Conservation (phyloP, 2,797 vertebrate species). For the Crenuchus spilurus region DNA sequence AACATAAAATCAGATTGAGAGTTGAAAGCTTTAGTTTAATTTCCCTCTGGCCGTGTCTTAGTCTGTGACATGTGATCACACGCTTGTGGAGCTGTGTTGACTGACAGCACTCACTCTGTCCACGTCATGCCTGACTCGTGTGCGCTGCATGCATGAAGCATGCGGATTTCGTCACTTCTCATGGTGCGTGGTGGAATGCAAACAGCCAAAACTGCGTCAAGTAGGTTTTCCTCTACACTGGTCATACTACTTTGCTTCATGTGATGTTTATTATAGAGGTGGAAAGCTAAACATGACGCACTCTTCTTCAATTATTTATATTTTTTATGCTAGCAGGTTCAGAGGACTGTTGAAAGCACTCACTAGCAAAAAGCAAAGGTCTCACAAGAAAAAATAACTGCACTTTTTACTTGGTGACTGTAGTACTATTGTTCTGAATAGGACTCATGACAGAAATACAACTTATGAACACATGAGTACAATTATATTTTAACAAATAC, state of each 20-base stretch:
- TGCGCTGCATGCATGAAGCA: neutral
- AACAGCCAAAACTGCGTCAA: neutral
- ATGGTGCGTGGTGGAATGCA: conserved; percentile 1
- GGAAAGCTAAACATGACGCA: neutral
- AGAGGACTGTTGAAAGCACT: too few relatives aligned
- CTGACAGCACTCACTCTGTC: neutral
- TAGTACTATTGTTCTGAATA: too few relatives aligned
- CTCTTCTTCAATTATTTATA: neutral
- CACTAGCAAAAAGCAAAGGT: too few relatives aligned
- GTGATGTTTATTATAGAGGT: neutral
- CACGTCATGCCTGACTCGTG: neutral
- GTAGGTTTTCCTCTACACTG: neutral
- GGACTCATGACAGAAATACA: too few relatives aligned
- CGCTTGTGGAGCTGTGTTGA: neutral
- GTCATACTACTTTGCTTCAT: neutral
- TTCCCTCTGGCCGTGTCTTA: neutral
- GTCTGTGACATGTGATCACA: too few relatives aligned
- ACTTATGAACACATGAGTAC: too few relatives aligned
- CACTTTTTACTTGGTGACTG: too few relatives aligned
- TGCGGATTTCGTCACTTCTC: neutral
- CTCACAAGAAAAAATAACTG: too few relatives aligned
- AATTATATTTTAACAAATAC: too few relatives aligned
- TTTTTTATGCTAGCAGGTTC: neutral
- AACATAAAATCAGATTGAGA: too few relatives aligned
- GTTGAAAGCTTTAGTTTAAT: neutral